Evolutionary conservation across 2,797 vertebrate species (phyloP).

Genomic region (Sebastes umbrosus): DNA sequence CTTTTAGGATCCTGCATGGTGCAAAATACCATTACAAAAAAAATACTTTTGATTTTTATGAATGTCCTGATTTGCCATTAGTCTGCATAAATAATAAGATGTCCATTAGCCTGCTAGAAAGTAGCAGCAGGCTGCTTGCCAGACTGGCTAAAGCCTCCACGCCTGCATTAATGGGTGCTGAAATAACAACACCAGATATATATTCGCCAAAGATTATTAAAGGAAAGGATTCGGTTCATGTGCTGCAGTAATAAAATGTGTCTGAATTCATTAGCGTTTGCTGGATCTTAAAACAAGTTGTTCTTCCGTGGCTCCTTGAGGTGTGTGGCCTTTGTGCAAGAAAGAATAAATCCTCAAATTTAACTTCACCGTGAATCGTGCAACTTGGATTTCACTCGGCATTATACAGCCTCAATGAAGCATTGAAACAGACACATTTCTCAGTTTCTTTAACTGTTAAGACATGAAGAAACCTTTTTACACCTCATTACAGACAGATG

Average conservation of each 20-base stretch:
- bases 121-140: not conserved
- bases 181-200: not conserved
- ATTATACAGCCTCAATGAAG: not conserved
- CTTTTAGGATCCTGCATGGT: not conserved
- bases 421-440: not conserved
- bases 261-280: not conserved
- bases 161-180: constrained; percentile 1
- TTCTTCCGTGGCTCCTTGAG: not conserved
- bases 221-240: not conserved
- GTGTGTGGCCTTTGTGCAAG: not conserved
- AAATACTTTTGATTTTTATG: not conserved
- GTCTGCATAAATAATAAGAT: constrained; percentile 1
- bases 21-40: not conserved
- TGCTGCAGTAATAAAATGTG: not conserved
- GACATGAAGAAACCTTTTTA: too few species aligned
- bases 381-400: not conserved
- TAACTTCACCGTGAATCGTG: not conserved
- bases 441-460: too few species aligned
- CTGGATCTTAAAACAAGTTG: not conserved
- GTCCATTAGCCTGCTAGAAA: not conserved
- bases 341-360: not conserved
- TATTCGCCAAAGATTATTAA: constrained; percentile 6
- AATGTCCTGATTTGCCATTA: not conserved
- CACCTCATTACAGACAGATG: too few species aligned
- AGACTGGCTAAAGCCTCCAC: not conserved